Evolutionary conservation across 2,113 vertebrate species (phyloP).

Genomic region (Sphaerodactylus townsendi): DNA sequence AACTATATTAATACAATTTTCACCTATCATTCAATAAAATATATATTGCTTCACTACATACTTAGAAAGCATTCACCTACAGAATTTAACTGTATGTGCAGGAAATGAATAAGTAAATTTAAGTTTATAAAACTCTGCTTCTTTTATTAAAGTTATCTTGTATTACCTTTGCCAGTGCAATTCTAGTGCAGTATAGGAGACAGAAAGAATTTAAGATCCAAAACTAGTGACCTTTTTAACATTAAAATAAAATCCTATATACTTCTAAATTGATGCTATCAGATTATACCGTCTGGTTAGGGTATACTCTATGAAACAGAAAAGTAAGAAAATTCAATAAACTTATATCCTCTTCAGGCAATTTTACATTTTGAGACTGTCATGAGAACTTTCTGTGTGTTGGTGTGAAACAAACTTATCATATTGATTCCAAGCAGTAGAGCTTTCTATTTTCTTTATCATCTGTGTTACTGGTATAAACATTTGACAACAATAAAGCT

Average conservation of each 20-base stretch:
- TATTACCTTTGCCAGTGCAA: slow-evolving; percentile 64
- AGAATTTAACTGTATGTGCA: slow-evolving; percentile 67
- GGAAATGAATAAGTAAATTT: slow-evolving; percentile 76
- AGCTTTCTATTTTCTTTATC: slow-evolving; percentile 42
- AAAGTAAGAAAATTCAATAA: slow-evolving; percentile 75
- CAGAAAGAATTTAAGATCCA: slow-evolving; percentile 74
- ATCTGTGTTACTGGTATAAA: slow-evolving; percentile 7
- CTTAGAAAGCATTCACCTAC: slow-evolving; percentile 67
- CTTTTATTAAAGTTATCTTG: slow-evolving; percentile 75
- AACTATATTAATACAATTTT: slow-evolving; percentile 70
- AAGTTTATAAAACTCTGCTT: slow-evolving; percentile 70
- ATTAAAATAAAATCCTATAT: slow-evolving; percentile 81
- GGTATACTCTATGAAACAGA: slow-evolving; percentile 73
- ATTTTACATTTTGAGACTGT: slow-evolving; percentile 72
- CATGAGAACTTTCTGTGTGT: slow-evolving; percentile 66
- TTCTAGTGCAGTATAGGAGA: slow-evolving; percentile 62
- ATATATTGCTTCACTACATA: slow-evolving; percentile 69
- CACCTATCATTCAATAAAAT: slow-evolving; percentile 70
- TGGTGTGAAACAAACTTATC: slow-evolving; percentile 73
- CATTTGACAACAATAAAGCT: slow-evolving; percentile 19
- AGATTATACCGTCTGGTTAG: slow-evolving; percentile 74
- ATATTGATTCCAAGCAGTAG: slow-evolving; percentile 63
- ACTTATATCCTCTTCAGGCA: slow-evolving; percentile 69
- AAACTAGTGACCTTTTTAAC: slow-evolving; percentile 75
- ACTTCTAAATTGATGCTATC: slow-evolving; percentile 73